Evolutionary conservation across 2,888 invertebrate species (phyloP), one percentile per base, ranked within the genome.

Genomic region (Ceratothoa steindachneri): DNA sequence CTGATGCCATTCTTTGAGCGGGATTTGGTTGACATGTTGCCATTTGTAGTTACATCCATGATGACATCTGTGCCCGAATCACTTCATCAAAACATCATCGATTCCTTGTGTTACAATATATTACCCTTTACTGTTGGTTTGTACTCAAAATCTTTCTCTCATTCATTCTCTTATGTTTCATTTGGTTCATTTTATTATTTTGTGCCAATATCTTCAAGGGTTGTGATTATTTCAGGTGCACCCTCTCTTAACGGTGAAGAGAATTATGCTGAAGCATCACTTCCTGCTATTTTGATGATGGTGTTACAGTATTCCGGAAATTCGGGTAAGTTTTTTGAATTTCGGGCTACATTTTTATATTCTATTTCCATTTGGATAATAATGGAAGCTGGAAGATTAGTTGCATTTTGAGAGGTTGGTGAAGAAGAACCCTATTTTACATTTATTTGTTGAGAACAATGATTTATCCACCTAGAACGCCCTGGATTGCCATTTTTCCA

Each of bases 201-300:
- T 41, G 7, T 41, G 24, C 5, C 5, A 5, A 19, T 55, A 55
- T 55, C 24, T 19, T 55, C 19, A 55, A 19, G 7, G 5, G 15
- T 55, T 55, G 24, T 41, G 15, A 9, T 41, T 9, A 9, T 15
- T 9, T 41, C 19, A 77, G 73, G 70, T 19, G 73, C 73, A 19
- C 55, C 74, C 2, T 67, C 60, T 52, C 24, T 30, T 29, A 67
- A 75, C n/a, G 71, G 77, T 30, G 81, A 82, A 41, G 81, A 80
- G 72, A 82, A 82, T 77, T 83, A 82, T 77, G 77, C 81, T 22
- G 81, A 82, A 81, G 77, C 81, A 75, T 81, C 81, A 1, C 91
- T 94, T 2, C 92, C 95, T 0, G 93, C 97, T 51, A 93, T 98
- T 72, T 90, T 99, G 75, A 97, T 98, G 93, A 92, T 97, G 90